A percentile compares a stretch with the other conserved stretches of the same genome.
phyloP scores from a whole-genome alignment of 1,140 invertebrate genomes.

The Microvelia longipes region DNA sequence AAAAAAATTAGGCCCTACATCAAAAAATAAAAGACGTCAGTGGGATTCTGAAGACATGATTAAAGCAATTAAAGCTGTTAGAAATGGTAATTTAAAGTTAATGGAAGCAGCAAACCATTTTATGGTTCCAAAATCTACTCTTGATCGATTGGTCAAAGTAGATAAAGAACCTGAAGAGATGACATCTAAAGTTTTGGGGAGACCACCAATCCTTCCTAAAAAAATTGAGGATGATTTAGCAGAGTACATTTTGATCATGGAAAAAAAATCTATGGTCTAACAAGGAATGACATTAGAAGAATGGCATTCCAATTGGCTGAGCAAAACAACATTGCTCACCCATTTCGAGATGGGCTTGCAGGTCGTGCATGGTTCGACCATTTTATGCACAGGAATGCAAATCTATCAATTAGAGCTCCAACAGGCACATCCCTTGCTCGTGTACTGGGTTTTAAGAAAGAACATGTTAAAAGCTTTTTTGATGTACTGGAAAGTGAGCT shows the following conservation, averaged over 20 bases:
- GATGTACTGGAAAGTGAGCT: background rate
- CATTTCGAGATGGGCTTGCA: background rate
- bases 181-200: background rate
- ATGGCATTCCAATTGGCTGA: background rate
- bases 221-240: background rate
- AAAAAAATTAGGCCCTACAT: too few relatives aligned
- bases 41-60: too few relatives aligned
- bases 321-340: background rate
- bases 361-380: background rate
- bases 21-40: too few relatives aligned
- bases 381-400: background rate
- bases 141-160: background rate
- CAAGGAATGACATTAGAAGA: background rate
- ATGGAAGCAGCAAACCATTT: background rate
- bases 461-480: background rate
- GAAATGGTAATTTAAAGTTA: too few relatives aligned
- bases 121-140: background rate
- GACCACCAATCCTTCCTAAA: background rate
- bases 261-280: background rate
- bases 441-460: background rate
- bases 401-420: background rate
- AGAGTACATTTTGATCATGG: background rate
- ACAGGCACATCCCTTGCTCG: background rate
- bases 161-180: background rate
- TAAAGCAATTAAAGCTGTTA: too few relatives aligned